Conservation (phyloP, 1,140 invertebrate genomes). For the Coelopa frigida region DNA sequence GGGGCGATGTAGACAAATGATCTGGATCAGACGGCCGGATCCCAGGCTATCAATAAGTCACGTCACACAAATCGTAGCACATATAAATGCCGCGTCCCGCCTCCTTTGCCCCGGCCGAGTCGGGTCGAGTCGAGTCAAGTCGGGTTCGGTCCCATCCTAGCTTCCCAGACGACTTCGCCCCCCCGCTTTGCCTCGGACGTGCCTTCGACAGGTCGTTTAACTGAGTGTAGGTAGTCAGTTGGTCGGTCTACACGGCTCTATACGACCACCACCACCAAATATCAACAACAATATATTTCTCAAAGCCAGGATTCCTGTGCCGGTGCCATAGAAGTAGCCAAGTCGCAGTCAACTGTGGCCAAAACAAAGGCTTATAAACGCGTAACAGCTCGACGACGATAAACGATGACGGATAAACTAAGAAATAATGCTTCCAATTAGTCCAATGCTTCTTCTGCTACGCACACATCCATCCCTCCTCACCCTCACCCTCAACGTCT, state of each 20-base stretch:
- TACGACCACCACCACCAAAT: constrained; percentile 5
- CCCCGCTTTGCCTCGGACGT: too few species aligned
- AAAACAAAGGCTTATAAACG: neutral
- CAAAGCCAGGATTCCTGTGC: constrained; percentile 8
- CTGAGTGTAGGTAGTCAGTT: too few species aligned
- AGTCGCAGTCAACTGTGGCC: neutral
- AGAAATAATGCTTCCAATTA: constrained; percentile 35
- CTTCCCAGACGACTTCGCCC: too few species aligned
- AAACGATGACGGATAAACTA: too few species aligned
- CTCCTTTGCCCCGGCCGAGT: constrained; percentile 2
- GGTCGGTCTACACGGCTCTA: too few species aligned
- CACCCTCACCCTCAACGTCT: neutral
- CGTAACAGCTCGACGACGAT: neutral
- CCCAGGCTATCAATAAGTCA: too few species aligned
- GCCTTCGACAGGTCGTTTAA: too few species aligned
- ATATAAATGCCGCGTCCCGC: constrained; percentile 5
- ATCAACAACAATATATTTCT: constrained; percentile 2
- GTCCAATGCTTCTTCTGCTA: constrained; percentile 44
- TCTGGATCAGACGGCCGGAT: too few species aligned
- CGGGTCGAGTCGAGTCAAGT: too few species aligned
- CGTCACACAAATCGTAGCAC: too few species aligned
- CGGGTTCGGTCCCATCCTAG: too few species aligned
- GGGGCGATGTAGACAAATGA: too few species aligned
- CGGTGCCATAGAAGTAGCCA: constrained; percentile 2
- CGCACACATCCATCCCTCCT: constrained; percentile 20